These are phyloP conservation scores for Sclerurus mexicanus DNA, from an alignment of 2,113 vertebrate genomes.

Conservation along the genomic window DNA sequence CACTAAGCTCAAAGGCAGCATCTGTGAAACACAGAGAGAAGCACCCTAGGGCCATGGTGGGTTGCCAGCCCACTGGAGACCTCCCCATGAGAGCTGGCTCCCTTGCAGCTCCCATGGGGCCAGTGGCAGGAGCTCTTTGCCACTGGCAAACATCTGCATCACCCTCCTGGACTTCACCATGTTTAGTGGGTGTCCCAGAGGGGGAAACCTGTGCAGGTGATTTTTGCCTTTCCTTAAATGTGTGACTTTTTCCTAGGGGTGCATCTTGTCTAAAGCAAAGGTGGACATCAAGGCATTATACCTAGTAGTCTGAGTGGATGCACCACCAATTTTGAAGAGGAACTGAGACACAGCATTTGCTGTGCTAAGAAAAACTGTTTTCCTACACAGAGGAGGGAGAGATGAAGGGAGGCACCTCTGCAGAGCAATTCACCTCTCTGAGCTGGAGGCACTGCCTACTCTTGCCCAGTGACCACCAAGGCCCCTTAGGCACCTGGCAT, in stretches of 20 bases:
- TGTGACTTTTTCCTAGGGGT: background rate
- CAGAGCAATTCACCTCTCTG: background rate
- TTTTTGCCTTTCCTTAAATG: background rate
- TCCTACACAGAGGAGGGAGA: background rate
- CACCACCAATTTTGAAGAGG: background rate
- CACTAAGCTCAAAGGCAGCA: background rate
- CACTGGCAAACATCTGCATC: fast-evolving
- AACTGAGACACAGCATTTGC: background rate
- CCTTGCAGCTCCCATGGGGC: background rate
- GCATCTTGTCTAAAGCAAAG: background rate
- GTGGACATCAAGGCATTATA: background rate
- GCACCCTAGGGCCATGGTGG: fast-evolving
- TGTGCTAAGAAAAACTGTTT: background rate
- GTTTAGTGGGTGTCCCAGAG: background rate
- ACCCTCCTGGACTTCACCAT: background rate
- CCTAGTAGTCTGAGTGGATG: fast-evolving
- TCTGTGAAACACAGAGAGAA: background rate
- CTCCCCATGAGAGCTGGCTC: fast-evolving
- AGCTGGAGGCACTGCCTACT: background rate
- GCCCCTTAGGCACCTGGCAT: background rate
- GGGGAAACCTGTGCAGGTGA: background rate
- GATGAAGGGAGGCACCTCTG: background rate
- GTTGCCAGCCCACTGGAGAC: background rate
- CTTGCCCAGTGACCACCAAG: background rate
- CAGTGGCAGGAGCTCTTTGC: background rate